Evolutionary conservation across 2,113 vertebrate species (phyloP).

Genomic region (Chauna torquata): DNA sequence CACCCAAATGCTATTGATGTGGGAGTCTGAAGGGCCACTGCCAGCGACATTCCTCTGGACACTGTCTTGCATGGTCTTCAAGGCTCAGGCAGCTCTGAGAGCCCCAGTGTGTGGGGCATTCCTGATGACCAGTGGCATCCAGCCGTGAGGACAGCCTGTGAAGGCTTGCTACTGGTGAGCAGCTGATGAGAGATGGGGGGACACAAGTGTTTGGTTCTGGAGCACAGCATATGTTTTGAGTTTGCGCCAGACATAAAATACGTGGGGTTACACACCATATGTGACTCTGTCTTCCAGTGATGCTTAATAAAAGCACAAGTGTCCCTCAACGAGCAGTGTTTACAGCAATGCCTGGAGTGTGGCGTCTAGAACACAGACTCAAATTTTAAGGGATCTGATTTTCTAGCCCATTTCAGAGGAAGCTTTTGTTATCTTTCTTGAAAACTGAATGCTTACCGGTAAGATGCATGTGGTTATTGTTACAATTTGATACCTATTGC

Average conservation of each 20-base stretch:
- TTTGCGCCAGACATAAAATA: neutral
- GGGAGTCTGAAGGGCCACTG: neutral
- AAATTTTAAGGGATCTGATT: neutral
- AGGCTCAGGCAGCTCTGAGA: neutral
- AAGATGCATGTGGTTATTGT: neutral
- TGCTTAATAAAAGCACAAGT: neutral
- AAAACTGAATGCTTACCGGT: neutral
- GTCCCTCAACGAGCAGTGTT: neutral
- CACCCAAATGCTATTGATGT: accelerated
- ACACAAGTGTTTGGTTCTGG: neutral
- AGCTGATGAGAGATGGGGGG: neutral
- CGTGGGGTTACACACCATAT: neutral
- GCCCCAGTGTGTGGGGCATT: accelerated
- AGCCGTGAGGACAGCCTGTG: neutral
- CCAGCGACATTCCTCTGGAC: neutral
- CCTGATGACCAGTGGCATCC: neutral
- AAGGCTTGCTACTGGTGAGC: neutral
- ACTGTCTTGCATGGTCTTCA: accelerated
- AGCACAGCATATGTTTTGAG: neutral
- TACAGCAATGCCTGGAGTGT: neutral
- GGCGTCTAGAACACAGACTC: neutral
- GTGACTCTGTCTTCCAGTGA: neutral
- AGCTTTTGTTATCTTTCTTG: neutral
- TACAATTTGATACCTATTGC: neutral
- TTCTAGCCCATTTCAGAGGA: neutral